Evolutionary conservation across 2,888 invertebrate species (phyloP).

Genomic region (Congeria kusceri): DNA sequence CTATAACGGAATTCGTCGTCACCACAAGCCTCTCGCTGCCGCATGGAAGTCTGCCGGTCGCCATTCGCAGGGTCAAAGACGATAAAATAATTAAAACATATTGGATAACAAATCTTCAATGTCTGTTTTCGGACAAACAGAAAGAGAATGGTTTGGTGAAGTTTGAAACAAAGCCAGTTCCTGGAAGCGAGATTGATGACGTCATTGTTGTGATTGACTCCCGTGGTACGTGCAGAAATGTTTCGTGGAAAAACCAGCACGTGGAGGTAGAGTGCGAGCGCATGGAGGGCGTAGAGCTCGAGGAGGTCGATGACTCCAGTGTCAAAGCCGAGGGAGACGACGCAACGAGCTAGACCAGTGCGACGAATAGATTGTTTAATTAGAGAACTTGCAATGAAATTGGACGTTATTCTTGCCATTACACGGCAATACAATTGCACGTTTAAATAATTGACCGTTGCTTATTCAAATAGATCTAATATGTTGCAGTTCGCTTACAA

Average conservation of each 20-base stretch:
- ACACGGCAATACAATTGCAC: no score
- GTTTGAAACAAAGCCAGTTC: neutral
- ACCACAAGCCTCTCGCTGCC: slow-evolving; percentile 62
- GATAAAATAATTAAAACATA: slow-evolving; percentile 52
- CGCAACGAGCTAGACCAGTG: no score
- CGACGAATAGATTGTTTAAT: no score
- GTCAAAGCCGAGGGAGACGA: neutral
- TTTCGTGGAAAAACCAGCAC: slow-evolving; percentile 54
- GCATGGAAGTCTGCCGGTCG: slow-evolving; percentile 53
- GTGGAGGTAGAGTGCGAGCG: slow-evolving; percentile 38
- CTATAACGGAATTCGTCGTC: slow-evolving; percentile 60
- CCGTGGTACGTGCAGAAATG: slow-evolving; percentile 47
- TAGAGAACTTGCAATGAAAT: no score
- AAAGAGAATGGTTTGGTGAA: slow-evolving; percentile 23
- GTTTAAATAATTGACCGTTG: no score
- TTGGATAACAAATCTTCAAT: slow-evolving; percentile 50
- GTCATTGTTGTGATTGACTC: slow-evolving; percentile 39
- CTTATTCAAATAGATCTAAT: no score
- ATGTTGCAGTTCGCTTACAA: no score
- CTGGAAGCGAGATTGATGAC: neutral
- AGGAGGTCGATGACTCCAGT: neutral
- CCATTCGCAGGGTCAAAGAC: slow-evolving; percentile 54
- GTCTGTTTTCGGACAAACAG: slow-evolving; percentile 44
- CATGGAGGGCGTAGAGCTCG: neutral
- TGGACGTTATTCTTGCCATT: no score